Evolutionary conservation across 2,113 vertebrate species (phyloP).

Genomic region (Columbina picui): DNA sequence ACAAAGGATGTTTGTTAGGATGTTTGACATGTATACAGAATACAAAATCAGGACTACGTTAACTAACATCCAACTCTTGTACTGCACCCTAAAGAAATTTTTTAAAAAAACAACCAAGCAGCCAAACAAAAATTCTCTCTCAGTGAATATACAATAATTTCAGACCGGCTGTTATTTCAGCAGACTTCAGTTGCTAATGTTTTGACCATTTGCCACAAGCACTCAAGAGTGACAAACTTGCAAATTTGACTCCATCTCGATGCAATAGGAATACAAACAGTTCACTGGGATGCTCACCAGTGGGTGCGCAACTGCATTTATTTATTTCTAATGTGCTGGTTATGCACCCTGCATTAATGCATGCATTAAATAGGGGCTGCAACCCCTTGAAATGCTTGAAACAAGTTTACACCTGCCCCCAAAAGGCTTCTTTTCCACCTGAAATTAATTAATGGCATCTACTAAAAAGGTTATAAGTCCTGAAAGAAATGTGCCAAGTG

Average conservation of each 20-base stretch:
- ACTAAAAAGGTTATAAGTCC: not conserved
- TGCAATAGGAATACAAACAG: not conserved
- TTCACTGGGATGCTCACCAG: not conserved
- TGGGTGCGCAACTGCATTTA: not conserved
- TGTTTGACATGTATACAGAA: not conserved
- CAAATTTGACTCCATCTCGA: not conserved
- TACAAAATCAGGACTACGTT: not conserved
- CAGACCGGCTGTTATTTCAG: not conserved
- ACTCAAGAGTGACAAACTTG: not conserved
- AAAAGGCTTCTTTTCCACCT: not conserved
- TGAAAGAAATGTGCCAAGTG: not conserved
- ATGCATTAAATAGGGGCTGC: not conserved
- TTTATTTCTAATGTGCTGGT: not conserved
- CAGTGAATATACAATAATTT: not conserved
- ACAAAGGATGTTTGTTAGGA: constrained; percentile 31
- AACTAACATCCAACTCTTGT: not conserved
- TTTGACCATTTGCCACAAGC: not conserved
- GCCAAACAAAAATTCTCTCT: not conserved
- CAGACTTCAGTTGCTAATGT: not conserved
- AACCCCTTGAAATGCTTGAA: not conserved
- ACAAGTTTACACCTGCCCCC: not conserved
- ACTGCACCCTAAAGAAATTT: not conserved
- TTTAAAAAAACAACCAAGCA: too few relatives aligned
- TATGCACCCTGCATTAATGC: not conserved
- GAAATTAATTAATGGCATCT: not conserved